Conservation (phyloP, 2,113 vertebrate genomes). For the Eurystomus gularis region DNA sequence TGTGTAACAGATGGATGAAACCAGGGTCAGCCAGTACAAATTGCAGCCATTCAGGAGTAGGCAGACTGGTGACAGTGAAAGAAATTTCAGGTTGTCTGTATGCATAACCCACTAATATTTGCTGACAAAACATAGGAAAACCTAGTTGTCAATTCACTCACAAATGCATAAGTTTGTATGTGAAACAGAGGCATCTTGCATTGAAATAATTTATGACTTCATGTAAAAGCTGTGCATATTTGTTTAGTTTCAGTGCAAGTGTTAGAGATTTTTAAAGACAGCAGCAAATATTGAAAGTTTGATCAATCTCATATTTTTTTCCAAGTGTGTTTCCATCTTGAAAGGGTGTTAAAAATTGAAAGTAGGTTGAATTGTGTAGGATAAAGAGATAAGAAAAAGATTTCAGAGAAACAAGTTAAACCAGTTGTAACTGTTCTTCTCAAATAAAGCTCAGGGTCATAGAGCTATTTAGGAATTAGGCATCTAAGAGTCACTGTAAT, state of each 20-base stretch:
- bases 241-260: not conserved
- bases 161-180: not conserved
- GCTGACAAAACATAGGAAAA: not conserved
- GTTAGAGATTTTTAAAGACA: not conserved
- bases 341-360: not conserved
- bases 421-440: not conserved
- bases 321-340: not conserved
- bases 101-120: not conserved
- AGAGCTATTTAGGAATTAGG: not conserved
- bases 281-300: not conserved
- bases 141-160: not conserved
- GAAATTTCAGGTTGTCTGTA: not conserved
- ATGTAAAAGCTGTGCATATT: not conserved
- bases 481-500: not conserved
- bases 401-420: not conserved
- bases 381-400: not conserved
- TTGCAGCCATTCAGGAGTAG: not conserved
- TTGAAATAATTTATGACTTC: not conserved
- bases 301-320: not conserved
- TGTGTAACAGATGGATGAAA: not conserved
- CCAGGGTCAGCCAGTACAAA: not conserved
- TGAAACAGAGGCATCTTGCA: not conserved
- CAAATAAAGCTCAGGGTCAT: not conserved
- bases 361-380: not conserved
- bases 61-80: not conserved